These are phyloP conservation scores for Phodopus roborovskii DNA, from an alignment of 2,113 vertebrate species.

Conservation along the genomic window DNA sequence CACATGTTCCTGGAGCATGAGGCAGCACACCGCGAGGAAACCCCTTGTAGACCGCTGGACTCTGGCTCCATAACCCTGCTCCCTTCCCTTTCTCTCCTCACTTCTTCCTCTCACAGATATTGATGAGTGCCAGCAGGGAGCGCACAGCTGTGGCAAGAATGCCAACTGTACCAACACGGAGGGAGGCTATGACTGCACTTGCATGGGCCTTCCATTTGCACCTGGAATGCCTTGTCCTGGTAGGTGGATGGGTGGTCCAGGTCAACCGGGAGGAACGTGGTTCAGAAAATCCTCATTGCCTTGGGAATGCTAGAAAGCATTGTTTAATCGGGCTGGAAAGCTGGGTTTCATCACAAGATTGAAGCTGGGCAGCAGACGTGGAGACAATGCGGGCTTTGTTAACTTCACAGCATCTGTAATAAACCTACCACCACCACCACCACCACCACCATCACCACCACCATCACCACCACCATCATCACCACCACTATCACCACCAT, in stretches of 20 bases:
- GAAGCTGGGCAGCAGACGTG: slow-evolving; percentile 13
- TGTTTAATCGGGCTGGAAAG: background rate
- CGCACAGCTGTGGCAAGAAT: slow-evolving; percentile 86
- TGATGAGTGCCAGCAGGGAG: slow-evolving; percentile 87
- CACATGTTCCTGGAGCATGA: background rate
- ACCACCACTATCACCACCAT: too few species aligned
- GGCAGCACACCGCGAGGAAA: background rate
- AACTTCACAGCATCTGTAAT: background rate
- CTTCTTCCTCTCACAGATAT: slow-evolving; percentile 83
- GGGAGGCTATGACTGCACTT: slow-evolving; percentile 87
- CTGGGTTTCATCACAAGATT: background rate
- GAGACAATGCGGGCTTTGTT: slow-evolving; percentile 4
- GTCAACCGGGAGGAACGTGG: background rate
- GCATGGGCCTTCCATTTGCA: slow-evolving; percentile 77
- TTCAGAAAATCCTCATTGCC: background rate
- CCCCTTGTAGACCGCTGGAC: background rate
- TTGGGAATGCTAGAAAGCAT: background rate
- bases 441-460: background rate
- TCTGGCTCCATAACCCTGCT: background rate
- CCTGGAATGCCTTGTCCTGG: slow-evolving; percentile 81
- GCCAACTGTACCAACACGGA: slow-evolving; percentile 86
- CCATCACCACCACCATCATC: too few species aligned
- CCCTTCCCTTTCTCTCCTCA: background rate
- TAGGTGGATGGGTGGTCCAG: slow-evolving; percentile 66
- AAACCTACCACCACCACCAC: slow-evolving; percentile 25